Evolutionary conservation across 92 coral and sea anemone genomes (phyloP), one percentile per base, ranked within the genome.

Genomic region (Epizoanthus fatuus): DNA sequence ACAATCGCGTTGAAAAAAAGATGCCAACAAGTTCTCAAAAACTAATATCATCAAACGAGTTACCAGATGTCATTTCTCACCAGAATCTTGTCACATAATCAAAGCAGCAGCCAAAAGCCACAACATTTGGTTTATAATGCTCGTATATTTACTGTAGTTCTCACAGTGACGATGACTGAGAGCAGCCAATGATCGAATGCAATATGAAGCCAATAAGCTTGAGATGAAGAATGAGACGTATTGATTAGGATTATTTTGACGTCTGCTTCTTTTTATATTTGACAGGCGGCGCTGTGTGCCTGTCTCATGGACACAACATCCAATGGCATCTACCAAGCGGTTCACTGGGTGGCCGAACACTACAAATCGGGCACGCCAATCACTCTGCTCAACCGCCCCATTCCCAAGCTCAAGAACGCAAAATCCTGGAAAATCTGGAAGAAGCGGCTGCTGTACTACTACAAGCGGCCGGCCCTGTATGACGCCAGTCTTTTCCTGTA

Each of bases 321-420:
- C 58, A 93, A 91, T 72, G 97, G 97, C 32, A 88, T 91, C 69
- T 91, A 85, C 85, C 95, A 88, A 17, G 97, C 97, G 3, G 95
- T 93, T 0, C 86, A 91, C 85, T 93, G 97, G 97, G 97, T 93
- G 14, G 94, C 97, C 1, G 91, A 86, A 29, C 95, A 93, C 52
- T 93, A 93, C 90, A 91, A 93, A 44, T 85, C 93, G 0, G 97
- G 95, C 52, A 93, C 95, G 5, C 97, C 95, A 16, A 91, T 91
- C 70, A 93, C 95, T 4, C 84, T 93, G 10, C 84, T 93, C 5
- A 93, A 93, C 91, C 91, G 93, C 42, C 93, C 91, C 15, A 93
- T 91, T 52, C 97, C 97, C 47, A 93, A 91, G 80, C 87, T 93
- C 57, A 91, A 88, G 70, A 88, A 93, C 57, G 93, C 97, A 6